Conservation (phyloP, 2,113 vertebrate species). For the Dasyprocta punctata region DNA sequence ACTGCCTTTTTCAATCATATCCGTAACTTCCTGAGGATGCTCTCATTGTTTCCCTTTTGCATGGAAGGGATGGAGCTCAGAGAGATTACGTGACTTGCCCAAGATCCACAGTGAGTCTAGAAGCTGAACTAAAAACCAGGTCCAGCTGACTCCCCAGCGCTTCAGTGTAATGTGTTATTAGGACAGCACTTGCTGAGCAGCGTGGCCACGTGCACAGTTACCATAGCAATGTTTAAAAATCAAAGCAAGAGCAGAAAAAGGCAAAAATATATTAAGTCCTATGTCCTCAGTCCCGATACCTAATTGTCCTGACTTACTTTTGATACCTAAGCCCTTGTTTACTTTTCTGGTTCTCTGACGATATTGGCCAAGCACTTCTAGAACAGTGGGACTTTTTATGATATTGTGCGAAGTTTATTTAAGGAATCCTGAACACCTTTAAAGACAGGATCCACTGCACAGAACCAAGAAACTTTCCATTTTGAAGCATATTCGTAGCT, state of each 20-base stretch:
- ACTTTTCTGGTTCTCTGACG: slow-evolving; percentile 33
- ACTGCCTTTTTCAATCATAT: not conserved
- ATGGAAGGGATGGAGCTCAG: not conserved
- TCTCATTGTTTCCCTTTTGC: not conserved
- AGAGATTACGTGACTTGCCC: not conserved
- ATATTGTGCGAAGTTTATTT: not conserved
- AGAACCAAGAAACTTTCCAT: slow-evolving; percentile 7
- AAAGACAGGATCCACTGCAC: not conserved
- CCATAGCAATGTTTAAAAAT: not conserved
- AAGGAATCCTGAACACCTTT: not conserved
- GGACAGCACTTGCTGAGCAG: not conserved
- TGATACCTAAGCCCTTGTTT: not conserved
- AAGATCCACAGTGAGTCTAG: not conserved
- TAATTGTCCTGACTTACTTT: not conserved
- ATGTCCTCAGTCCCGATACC: not conserved
- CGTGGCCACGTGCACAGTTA: not conserved
- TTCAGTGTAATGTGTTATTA: not conserved
- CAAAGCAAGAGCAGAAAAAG: not conserved
- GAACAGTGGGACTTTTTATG: not conserved
- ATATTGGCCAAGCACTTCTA: not conserved
- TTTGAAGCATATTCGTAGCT: slow-evolving; percentile 3
- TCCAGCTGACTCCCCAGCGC: not conserved
- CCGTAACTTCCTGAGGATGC: not conserved
- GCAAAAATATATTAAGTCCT: not conserved
- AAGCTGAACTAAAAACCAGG: not conserved